Percentiles rank a stretch among this genome's conserved stretches.
Conservation (phyloP, 2,888 invertebrate species). For the Apantesis nais region DNA sequence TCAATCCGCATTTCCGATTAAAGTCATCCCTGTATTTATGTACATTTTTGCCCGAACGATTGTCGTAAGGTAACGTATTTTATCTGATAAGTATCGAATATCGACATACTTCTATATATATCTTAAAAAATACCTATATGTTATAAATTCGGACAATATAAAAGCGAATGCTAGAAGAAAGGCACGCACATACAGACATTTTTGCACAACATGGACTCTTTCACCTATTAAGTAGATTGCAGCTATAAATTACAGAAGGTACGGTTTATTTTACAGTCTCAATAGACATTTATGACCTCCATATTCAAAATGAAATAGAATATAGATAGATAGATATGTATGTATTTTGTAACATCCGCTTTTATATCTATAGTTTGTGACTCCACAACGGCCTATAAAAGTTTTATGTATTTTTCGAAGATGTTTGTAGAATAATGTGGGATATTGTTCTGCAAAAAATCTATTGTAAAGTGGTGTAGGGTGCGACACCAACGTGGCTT, state of each 20-base stretch:
- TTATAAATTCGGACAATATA: slow-evolving; percentile 25
- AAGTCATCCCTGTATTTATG: slow-evolving; percentile 46
- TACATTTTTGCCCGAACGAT: slow-evolving; percentile 26
- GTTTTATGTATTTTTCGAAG: slow-evolving; percentile 37
- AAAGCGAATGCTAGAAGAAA: slow-evolving; percentile 22
- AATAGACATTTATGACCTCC: slow-evolving; percentile 36
- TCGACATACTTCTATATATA: slow-evolving; percentile 22
- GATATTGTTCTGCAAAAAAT: slow-evolving; percentile 45
- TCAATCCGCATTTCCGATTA: slow-evolving; percentile 66
- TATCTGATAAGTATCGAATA: slow-evolving; percentile 31
- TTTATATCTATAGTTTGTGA: slow-evolving; percentile 37
- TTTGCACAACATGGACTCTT: slow-evolving; percentile 36
- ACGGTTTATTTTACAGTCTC: slow-evolving; percentile 31
- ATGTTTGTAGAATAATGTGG: slow-evolving; percentile 39
- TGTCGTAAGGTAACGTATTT: slow-evolving; percentile 19
- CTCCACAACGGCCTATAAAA: slow-evolving; percentile 41
- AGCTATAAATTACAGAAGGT: slow-evolving; percentile 31
- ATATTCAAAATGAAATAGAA: slow-evolving; percentile 35
- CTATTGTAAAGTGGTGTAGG: slow-evolving; percentile 45
- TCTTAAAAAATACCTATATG: slow-evolving; percentile 14
- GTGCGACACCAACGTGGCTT: slow-evolving; percentile 44
- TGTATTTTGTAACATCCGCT: slow-evolving; percentile 27
- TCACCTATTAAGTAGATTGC: slow-evolving; percentile 36
- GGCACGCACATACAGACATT: slow-evolving; percentile 21
- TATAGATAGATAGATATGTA: slow-evolving; percentile 37